Evolutionary conservation across 2,113 vertebrate species (phyloP).

Genomic region (Oxygymnocypris stewartii): DNA sequence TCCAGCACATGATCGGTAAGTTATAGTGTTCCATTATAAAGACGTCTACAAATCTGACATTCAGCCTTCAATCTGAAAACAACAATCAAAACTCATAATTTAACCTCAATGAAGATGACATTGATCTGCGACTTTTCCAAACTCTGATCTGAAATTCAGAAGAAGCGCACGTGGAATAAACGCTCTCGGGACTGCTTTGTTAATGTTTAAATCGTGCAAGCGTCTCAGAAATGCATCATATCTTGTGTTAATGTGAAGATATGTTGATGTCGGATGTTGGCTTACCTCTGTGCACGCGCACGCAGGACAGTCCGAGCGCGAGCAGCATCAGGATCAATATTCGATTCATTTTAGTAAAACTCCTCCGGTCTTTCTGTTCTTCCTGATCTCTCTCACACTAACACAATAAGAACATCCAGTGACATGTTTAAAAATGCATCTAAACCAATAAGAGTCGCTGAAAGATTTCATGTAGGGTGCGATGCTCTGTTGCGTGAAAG

Average conservation of each 20-base stretch:
- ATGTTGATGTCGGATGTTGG: not conserved
- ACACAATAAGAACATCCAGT: not conserved
- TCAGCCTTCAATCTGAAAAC: not conserved
- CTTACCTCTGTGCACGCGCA: slow-evolving; percentile 15
- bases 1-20: not conserved
- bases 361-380: not conserved
- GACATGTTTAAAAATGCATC: not conserved
- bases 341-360: slow-evolving; percentile 13
- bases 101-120: not conserved
- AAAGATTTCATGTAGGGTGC: not conserved
- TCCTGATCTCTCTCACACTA: not conserved
- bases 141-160: too few relatives aligned
- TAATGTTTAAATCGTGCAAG: not conserved
- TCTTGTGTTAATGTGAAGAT: not conserved
- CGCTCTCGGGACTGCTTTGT: not conserved
- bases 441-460: not conserved
- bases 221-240: not conserved
- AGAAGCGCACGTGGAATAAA: not conserved
- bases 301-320: slow-evolving; percentile 12
- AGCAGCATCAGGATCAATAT: slow-evolving; percentile 2
- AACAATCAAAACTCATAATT: not conserved
- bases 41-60: not conserved
- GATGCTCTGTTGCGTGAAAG: not conserved
- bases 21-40: not conserved
- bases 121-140: not conserved